Base-by-base conservation (phyloP, 2,797 vertebrate genomes). In the Vireo griseus region DNA sequence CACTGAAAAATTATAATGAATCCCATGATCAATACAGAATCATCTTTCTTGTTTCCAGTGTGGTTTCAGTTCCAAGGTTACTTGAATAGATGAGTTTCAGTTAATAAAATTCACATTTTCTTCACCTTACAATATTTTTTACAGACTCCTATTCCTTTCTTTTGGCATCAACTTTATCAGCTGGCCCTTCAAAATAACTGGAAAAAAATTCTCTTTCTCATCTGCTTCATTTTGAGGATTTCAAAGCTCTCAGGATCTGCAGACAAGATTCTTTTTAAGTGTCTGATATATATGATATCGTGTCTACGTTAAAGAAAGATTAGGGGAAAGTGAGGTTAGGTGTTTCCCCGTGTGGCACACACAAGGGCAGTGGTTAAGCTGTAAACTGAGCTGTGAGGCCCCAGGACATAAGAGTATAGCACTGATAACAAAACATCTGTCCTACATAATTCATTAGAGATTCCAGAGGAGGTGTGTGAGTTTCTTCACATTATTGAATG, bases 1-100 rank as follows among this genome's bases (percentile, higher is more conserved):
- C 82, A 58, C 73, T 94, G 87, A 96, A 96, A 97, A 95, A 92
- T 95, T 93, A 81, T 88, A 96, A 94, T 94, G 94, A 96, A 95
- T 94, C 92, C 76, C 55, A 48, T 93, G 94, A 96, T 95, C 94
- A 4, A 96, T 97, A 92, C 28, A 74, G 87, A 95, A 88, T 81
- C 89, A 72, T 94, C 82, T 80, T 90, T 92, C 89, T 72, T 73
- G 65, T 86, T 95, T 91, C 81, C 72, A 88, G 26, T 50, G 47
- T 72, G 76, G 58, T 75, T 92, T 86, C 91, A 59, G 65, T 77
- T 96, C 84, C 91, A 95, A 93, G 81, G 89, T 94, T 93, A 89
- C 62, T 83, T 72, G 75, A 77, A 68, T 45, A 87, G 65, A 77
- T 68, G 66, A 80, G 44, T 50, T 87, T 85, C 68, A 92, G 89